phyloP scores from a whole-genome alignment of 2,888 invertebrate species.

The Stegophylla sp. region DNA sequence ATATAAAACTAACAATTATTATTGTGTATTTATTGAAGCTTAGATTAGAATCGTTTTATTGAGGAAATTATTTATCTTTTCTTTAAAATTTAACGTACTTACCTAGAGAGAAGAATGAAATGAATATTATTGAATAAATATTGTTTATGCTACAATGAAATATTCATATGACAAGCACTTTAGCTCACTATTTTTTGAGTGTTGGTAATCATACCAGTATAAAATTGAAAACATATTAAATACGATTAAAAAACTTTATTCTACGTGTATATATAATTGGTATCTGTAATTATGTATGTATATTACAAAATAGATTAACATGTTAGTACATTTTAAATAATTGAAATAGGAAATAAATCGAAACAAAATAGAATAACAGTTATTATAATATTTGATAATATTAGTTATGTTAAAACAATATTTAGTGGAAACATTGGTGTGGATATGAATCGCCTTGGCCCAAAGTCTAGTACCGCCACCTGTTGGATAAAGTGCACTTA shows the following conservation, averaged over 20 bases:
- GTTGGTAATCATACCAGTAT: no score
- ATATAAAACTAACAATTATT: no score
- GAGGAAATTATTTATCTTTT: no score
- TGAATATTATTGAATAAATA: no score
- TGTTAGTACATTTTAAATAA: conserved; percentile 16
- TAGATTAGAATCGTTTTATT: no score
- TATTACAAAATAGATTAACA: background rate
- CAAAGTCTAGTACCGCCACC: conserved; percentile 57
- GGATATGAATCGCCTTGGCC: conserved; percentile 51
- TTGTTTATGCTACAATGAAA: background rate
- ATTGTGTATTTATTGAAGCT: no score
- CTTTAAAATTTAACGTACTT: no score
- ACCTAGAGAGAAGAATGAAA: no score
- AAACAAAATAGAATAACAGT: conserved; percentile 21
- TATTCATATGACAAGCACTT: no score
- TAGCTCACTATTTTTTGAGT: no score
- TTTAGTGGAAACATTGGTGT: conserved; percentile 18
- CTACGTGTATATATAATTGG: conserved; percentile 29
- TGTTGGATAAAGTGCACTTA: conserved; percentile 52
- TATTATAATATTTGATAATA: conserved; percentile 22
- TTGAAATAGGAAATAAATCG: conserved; percentile 24
- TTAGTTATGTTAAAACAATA: conserved; percentile 13
- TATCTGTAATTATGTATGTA: background rate
- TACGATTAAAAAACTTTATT: background rate
- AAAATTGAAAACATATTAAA: no score